These are phyloP conservation scores for Sphenodon punctatus DNA, from an alignment of 2,797 vertebrate genomes.

Conservation along the genomic window DNA sequence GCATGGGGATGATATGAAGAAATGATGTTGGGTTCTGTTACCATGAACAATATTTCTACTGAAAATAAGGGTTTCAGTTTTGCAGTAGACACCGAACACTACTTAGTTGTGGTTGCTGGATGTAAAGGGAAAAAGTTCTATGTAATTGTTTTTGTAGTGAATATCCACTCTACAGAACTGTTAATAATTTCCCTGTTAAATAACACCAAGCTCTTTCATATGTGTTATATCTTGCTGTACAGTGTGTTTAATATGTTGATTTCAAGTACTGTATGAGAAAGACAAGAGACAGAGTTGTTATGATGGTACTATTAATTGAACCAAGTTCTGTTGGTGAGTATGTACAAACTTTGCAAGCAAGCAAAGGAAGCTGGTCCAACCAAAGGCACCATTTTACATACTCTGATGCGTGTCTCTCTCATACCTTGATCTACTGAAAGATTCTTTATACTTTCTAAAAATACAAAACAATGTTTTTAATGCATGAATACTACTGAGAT, in stretches of 20 bases:
- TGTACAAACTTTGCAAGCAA: too few species aligned
- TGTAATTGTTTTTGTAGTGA: slow-evolving; percentile 7
- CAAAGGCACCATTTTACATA: too few species aligned
- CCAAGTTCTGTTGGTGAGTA: too few species aligned
- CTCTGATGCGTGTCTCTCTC: too few species aligned
- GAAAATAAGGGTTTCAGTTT: neutral
- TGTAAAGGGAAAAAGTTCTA: neutral
- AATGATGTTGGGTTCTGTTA: slow-evolving; percentile 25
- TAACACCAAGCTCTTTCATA: neutral
- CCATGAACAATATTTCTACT: slow-evolving; percentile 22
- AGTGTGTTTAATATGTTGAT: too few species aligned
- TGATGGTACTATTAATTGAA: too few species aligned
- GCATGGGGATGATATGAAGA: neutral
- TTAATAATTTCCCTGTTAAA: neutral
- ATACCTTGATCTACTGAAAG: neutral
- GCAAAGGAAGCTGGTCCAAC: too few species aligned
- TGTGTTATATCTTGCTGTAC: too few species aligned
- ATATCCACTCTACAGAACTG: neutral
- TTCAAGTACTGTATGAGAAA: too few species aligned
- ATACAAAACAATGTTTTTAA: neutral
- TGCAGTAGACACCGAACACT: neutral
- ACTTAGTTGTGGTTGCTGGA: neutral
- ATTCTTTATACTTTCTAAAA: neutral
- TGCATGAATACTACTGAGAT: neutral
- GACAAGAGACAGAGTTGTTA: too few species aligned